Evolutionary conservation across 1,140 invertebrate genomes (phyloP), one percentile per base, ranked within the genome.

Genomic region (Ips nitidus): DNA sequence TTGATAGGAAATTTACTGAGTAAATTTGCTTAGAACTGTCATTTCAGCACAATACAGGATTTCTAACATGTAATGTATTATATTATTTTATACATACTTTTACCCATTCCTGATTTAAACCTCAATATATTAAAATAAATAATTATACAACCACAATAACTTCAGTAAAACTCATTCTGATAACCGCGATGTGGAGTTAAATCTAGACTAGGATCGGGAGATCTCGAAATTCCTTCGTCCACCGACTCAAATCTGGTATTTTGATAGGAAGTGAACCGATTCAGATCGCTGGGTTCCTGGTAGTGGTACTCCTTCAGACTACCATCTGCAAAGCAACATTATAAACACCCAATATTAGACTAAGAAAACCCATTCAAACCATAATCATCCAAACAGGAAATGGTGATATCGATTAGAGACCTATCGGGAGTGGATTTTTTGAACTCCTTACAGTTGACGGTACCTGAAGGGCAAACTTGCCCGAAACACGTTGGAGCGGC

Each of bases 321-420:
- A 1, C 42, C 59, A 65, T 67, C 72, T 73, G 52, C 2, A 42
- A 59, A 43, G 2, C 43, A 22, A 43, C 8, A 22, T 63, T 66
- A 56, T 22, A 22, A 22, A 22, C 41, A 37, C 39, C 8, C 38
- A 56, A 65, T 43, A 42, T 2, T 8, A 61, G 8, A 8, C 36
- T 4, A 6, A 22, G 22, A 36, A 50, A 45, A 8, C 43, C 2
- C 43, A 61, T 39, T 6, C 55, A 68, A 52, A 73, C 68, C 63
- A 58, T 42, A 66, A n/a, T 70, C 63, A 65, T 76, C 75, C 45
- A 74, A 64, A 62, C 75, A 76, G 2, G 62, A 60, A 36, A 76
- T 72, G 45, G 66, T 74, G 2, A 73, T 65, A 57, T 71, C 36
- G 22, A 76, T 60, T 2, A 37, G 53, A 52, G 52, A 63, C 53